Conservation (phyloP, 2,113 vertebrate species). For the Amphiprion percula region DNA sequence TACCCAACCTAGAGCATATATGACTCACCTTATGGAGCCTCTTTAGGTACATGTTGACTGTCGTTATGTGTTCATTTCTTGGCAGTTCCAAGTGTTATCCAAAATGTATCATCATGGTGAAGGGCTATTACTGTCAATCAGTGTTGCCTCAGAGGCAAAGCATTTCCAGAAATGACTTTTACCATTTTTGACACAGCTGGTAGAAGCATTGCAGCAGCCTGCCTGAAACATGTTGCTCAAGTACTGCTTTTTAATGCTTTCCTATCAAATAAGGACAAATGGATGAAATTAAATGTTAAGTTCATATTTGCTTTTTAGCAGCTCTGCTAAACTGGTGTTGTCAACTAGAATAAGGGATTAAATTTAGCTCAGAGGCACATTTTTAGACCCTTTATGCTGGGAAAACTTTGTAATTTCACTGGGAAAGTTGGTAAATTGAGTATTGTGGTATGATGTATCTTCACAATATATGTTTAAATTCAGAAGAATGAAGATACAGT, state of each 20-base stretch:
- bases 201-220: no score
- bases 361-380: not conserved
- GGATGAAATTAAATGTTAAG: not conserved
- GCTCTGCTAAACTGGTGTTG: not conserved
- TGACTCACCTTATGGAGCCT: not conserved
- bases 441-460: no score
- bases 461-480: no score
- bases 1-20: not conserved
- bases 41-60: not conserved
- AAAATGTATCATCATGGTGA: not conserved
- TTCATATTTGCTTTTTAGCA: not conserved
- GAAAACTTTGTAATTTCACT: not conserved
- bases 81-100: not conserved
- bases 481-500: no score
- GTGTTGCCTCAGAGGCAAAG: not conserved
- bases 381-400: not conserved
- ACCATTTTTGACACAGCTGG: not conserved
- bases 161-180: slow-evolving; percentile 7
- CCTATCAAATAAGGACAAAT: not conserved
- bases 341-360: not conserved
- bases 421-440: not conserved
- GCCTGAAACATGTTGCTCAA: no score
- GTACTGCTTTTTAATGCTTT: not conserved
- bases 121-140: not conserved
- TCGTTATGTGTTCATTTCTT: not conserved